Evolutionary conservation across 2,888 invertebrate species (phyloP), one percentile per base, ranked within the genome.

Genomic region (Boloria selene): DNA sequence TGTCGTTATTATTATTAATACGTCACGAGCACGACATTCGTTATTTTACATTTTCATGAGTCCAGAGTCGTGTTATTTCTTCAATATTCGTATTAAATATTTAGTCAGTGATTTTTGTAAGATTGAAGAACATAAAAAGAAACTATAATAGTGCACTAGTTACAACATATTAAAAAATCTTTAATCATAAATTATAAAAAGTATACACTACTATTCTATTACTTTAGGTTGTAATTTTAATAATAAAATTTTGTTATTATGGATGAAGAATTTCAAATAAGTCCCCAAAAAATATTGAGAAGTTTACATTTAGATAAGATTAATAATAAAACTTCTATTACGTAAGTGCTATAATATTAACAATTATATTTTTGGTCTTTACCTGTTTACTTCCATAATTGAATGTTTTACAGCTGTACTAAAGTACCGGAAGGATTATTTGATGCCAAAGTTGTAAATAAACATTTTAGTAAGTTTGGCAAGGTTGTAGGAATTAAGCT

Each of bases 401-500:
- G 55, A 55, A 38, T 16, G 56, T 61, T 64, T 64, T 80, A 26
- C 71, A 95, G 95, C 47, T 96, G 96, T 77, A 86, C 91, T 44
- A 92, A 94, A 77, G 94, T 96, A 54, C 96, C 96, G 0, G 94
- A 94, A 42, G 83, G 91, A 10, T 89, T 96, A 63, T 90, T 95
- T 61, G 94, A 95, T 72, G 79, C 93, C 1, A 80, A 89, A 59
- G 82, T 93, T 22, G 94, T 95, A 0, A 94, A 94, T 73, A 90
- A 93, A 65, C 94, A 96, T 80, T 96, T 96, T 69, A 90, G 93
- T 18, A 94, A 94, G 77, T 97, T 95, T 88, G 97, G 97, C 0
- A 93, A 90, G 50, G 93, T 96, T 3, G 93, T 93, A 14, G 93
- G 94, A 70, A 94, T 97, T 59, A 93, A 93, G 47, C 86, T 96